phyloP scores from a whole-genome alignment of 2,888 invertebrate species.

The Taenaris catops region DNA sequence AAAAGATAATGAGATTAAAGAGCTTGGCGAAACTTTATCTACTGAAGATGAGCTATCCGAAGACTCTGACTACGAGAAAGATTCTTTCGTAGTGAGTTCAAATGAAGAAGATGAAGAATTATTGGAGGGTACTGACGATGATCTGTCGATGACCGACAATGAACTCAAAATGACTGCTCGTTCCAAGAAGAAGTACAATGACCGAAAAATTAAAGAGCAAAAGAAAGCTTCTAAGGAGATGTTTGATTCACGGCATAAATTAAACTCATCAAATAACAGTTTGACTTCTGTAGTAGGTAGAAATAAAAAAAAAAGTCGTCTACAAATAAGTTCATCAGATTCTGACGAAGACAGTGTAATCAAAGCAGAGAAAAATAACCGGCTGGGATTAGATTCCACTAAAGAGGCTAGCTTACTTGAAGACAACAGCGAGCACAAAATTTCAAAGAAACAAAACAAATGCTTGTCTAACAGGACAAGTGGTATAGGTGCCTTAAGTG shows the following conservation, averaged over 20 bases:
- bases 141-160: constrained; percentile 60
- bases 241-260: constrained; percentile 58
- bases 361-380: constrained; percentile 43
- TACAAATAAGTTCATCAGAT: constrained; percentile 41
- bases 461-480: constrained; percentile 37
- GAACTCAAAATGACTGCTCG: constrained; percentile 60
- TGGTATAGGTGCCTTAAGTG: constrained; percentile 38
- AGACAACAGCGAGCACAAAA: constrained; percentile 9
- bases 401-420: constrained; percentile 14
- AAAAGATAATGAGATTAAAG: constrained; percentile 66
- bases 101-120: constrained; percentile 63
- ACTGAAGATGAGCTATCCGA: constrained; percentile 63
- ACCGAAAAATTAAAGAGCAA: constrained; percentile 59
- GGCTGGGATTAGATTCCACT: constrained; percentile 52
- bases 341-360: constrained; percentile 38
- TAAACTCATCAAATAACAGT: constrained; percentile 34
- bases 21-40: constrained; percentile 73
- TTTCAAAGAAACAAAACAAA: constrained; percentile 33
- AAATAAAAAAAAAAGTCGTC: constrained; percentile 35
- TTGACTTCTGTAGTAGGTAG: constrained; percentile 24
- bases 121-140: constrained; percentile 64
- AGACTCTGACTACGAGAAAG: constrained; percentile 69
- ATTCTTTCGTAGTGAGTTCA: constrained; percentile 77
- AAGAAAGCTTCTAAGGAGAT: constrained; percentile 67
- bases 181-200: constrained; percentile 64